A percentile compares a stretch with the other conserved stretches of the same genome.
Conservation (phyloP, 2,888 invertebrate genomes). For the Mythimna albipuncta region DNA sequence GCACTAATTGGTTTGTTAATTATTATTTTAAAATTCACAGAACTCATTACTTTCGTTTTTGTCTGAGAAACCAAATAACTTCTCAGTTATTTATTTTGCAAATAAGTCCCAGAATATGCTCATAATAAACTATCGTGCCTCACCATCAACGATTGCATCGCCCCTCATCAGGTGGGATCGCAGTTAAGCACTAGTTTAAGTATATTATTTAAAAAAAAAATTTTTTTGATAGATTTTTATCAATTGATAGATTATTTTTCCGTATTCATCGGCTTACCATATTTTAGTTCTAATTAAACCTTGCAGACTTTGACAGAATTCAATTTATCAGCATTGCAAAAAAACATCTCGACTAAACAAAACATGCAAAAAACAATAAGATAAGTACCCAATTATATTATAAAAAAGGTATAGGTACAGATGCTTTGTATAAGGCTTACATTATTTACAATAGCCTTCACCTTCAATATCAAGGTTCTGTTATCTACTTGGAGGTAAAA, state of each 20-base stretch:
- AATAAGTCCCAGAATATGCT: too few relatives aligned
- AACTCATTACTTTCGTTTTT: too few relatives aligned
- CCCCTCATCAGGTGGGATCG: too few relatives aligned
- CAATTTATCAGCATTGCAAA: constrained; percentile 1
- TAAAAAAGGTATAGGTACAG: constrained; percentile 12
- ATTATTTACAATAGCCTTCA: constrained; percentile 27
- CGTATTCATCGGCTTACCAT: neutral
- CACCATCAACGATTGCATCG: too few relatives aligned
- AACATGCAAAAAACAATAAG: constrained; percentile 2
- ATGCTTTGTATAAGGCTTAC: constrained; percentile 13
- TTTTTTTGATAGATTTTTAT: too few relatives aligned
- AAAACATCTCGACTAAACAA: neutral
- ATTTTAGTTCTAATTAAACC: neutral
- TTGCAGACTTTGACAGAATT: neutral
- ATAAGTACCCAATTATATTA: constrained; percentile 13
- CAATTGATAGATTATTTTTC: too few relatives aligned
- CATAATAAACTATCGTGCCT: too few relatives aligned
- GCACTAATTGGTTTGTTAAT: neutral
- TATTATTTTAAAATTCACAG: neutral
- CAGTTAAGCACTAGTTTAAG: too few relatives aligned
- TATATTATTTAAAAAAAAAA: too few relatives aligned
- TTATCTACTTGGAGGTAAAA: constrained; percentile 43
- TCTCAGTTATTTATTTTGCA: too few relatives aligned
- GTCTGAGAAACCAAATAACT: too few relatives aligned
- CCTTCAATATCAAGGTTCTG: constrained; percentile 65